Base-by-base conservation (phyloP, 2,797 vertebrate species). In the Diglossa cyanea region DNA sequence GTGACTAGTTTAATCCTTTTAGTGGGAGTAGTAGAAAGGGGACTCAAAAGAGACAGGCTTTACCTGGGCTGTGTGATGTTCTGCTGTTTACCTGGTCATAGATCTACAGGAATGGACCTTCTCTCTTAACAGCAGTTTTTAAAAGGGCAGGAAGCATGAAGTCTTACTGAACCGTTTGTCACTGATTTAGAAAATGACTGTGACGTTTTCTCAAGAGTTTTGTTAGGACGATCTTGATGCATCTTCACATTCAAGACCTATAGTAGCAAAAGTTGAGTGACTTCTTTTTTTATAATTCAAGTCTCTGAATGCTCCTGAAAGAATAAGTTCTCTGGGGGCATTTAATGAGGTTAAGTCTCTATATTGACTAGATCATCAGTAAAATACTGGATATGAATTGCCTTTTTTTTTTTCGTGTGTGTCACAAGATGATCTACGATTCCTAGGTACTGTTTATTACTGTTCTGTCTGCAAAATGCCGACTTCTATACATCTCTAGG, bases 231-330 rank as follows among this genome's bases (percentile, higher is more conserved):
- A 44, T 20, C 24, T 50, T 74, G 31, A 23, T 86, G 26, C 19
- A 44, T 61, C 21, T 78, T 76, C 0, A 0, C 4, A 2, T 73
- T 86, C 17, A 33, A 42, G 23, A 54, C 25, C 17, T 55, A 3
- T 44, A 30, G 37, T 74, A 61, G 44, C 20, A 57, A 62, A 60
- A 13, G 10, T 4, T 33, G 28, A 47, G 15, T 48, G 40, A 33
- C 16, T 57, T 53, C 17, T 19, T 26, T 55, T 54, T 62, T 4
- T 1, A 35, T 40, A 15, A 44, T 80, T 75, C 10, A 65, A 71
- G 24, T 45, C 28, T 14, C 17, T 55, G 53, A 51, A 31, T 5
- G 6, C 13, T 87, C 24, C 28, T 57, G 45, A 70, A 35, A 47
- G 7, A 53, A 1, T 42, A 33, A 21, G 9, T 73, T 90, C 8